Base-by-base conservation (phyloP, 2,888 invertebrate genomes). In the Tyria jacobaeae region DNA sequence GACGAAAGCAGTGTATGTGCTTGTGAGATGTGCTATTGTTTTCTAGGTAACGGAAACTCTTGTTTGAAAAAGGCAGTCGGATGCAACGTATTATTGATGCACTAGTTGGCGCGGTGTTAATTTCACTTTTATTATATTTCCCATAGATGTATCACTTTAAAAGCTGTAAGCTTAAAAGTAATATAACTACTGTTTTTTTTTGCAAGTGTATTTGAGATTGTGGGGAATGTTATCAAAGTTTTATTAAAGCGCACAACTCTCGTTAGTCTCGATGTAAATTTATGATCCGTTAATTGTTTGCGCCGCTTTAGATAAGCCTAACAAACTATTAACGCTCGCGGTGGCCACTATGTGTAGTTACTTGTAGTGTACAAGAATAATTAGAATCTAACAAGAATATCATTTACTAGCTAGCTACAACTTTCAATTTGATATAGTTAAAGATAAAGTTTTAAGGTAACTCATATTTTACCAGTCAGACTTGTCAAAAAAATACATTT, bases 1-100 rank as follows among this genome's bases (percentile, higher is more conserved):
- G 92, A 89, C 86, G 85, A 87, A 83, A 88, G 89, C 88, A 91
- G 92, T 92, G 93, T 93, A 89, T 92, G 92, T 93, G 91, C 85
- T 89, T 90, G 92, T 93, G 94, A 89, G 89, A 94, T 93, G 93
- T 94, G 93, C 92, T 90, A 91, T 94, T 93, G 91, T 94, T 94
- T 92, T 90, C 90, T 94, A 94, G 94, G 94, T 94, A 92, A 93
- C 73, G 83, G 85, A 78, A 79, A 85, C 82, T 83, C 84, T 85
- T 89, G 82, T 88, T 88, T 77, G 79, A 87, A 88, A 87, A 87
- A 89, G 87, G 88, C 90, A 86, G 86, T 86, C 85, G 88, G 87
- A 89, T 88, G 81, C 84, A 81, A 83, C 76, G 75, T 84, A 84
- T 84, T 82, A 80, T 81, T 75, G 75, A 84, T 87, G 81, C 84